A percentile compares a stretch with the other conserved stretches of the same genome.
Evolutionary conservation across 2,797 vertebrate genomes (phyloP).

Genomic region (Acanthiza pusilla): DNA sequence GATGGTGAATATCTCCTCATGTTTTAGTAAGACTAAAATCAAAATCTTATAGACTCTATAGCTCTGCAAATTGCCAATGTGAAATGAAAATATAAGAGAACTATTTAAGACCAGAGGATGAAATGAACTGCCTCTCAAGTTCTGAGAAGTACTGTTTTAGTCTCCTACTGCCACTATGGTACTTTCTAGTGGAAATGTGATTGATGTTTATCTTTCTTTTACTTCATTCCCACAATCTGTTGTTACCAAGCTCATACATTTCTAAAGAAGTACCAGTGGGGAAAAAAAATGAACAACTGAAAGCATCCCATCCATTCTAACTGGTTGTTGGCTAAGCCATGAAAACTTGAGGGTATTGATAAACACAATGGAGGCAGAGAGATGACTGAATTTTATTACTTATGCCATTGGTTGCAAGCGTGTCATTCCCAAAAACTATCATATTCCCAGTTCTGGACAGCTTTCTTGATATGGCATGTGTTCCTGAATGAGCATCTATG

Average conservation of each 20-base stretch:
- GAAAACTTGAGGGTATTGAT: neutral
- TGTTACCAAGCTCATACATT: neutral
- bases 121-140: neutral
- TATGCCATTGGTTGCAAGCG: neutral
- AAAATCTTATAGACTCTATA: neutral
- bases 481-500: neutral
- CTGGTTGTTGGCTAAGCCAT: neutral
- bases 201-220: neutral
- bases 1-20: neutral
- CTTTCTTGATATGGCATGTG: neutral
- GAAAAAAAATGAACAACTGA: neutral
- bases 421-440: neutral
- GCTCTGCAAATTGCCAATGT: neutral
- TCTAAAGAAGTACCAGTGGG: neutral
- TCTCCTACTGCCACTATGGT: neutral
- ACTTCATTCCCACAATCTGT: neutral
- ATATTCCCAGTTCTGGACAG: neutral
- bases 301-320: neutral
- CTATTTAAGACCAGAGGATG: neutral
- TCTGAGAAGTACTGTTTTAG: neutral
- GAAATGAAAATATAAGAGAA: neutral
- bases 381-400: neutral
- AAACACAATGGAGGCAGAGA: neutral
- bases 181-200: neutral
- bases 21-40: neutral